These are phyloP conservation scores for Falco peregrinus DNA, from an alignment of 2,797 vertebrate species.

Conservation along the genomic window DNA sequence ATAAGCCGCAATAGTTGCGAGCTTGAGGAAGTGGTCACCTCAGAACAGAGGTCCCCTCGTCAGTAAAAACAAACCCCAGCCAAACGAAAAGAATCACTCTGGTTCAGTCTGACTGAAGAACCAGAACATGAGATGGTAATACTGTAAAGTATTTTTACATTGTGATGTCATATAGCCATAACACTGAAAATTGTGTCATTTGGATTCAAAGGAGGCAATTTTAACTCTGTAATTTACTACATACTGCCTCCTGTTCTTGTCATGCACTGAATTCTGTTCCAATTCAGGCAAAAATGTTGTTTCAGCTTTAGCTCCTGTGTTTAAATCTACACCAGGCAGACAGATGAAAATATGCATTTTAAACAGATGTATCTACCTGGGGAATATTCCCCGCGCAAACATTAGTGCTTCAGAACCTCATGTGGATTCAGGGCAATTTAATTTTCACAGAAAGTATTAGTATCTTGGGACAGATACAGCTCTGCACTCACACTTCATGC, in stretches of 20 bases:
- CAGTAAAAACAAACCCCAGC: neutral
- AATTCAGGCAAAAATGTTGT: constrained; percentile 31
- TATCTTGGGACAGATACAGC: constrained; percentile 26
- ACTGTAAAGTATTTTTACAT: neutral
- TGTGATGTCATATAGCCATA: neutral
- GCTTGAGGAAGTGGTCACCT: neutral
- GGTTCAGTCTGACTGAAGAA: neutral
- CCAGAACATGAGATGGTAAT: neutral
- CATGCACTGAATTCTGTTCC: neutral
- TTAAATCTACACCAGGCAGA: constrained; percentile 20
- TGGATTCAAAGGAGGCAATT: constrained; percentile 10
- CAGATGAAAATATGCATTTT: constrained; percentile 50
- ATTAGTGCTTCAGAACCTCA: constrained; percentile 46
- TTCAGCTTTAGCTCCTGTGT: constrained; percentile 13
- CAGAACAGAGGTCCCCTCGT: neutral
- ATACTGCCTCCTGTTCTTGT: neutral
- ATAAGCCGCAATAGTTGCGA: accelerated
- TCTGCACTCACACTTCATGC: neutral
- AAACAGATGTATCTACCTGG: constrained; percentile 23
- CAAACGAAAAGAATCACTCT: neutral
- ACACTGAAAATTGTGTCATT: neutral
- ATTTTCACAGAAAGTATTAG: constrained; percentile 43
- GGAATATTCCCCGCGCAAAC: constrained; percentile 25
- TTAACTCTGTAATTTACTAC: neutral
- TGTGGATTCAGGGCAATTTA: constrained; percentile 48